Evolutionary conservation across 2,113 vertebrate species (phyloP).

Genomic region (Cinclus mexicanus): DNA sequence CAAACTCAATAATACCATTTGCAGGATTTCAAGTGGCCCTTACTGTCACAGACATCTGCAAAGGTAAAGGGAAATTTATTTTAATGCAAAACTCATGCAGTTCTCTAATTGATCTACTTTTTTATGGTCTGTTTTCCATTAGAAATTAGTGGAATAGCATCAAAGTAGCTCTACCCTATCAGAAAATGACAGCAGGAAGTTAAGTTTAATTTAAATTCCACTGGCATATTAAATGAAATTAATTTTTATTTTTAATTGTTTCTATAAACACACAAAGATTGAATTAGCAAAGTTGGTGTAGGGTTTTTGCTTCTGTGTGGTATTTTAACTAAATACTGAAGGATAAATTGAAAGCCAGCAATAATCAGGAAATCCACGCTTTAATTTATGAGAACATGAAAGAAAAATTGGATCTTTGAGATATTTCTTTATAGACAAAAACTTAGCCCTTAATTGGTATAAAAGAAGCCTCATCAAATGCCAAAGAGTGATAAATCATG

Average conservation of each 20-base stretch:
- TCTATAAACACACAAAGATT: constrained; percentile 19
- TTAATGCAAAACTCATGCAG: background rate
- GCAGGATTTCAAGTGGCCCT: background rate
- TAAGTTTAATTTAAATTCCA: background rate
- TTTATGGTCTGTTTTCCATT: background rate
- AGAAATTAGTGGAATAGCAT: background rate
- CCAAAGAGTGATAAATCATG: background rate
- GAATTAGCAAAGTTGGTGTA: constrained; percentile 9
- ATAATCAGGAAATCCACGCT: background rate
- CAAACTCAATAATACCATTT: background rate
- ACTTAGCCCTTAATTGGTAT: background rate
- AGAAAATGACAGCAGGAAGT: background rate
- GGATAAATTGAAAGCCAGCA: constrained; percentile 46
- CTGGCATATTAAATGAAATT: no score
- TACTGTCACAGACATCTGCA: background rate
- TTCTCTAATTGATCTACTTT: background rate
- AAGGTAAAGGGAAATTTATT: background rate
- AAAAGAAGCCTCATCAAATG: background rate
- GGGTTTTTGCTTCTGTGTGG: constrained; percentile 6
- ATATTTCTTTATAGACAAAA: background rate
- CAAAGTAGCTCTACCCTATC: background rate
- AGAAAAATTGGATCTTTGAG: background rate
- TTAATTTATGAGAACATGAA: constrained; percentile 21
- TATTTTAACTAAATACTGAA: constrained; percentile 20
- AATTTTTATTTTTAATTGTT: constrained; percentile 35